A percentile compares a stretch with the other conserved stretches of the same genome.
These are phyloP conservation scores for Macropodus opercularis DNA, from an alignment of 2,797 vertebrate genomes.

Conservation along the genomic window DNA sequence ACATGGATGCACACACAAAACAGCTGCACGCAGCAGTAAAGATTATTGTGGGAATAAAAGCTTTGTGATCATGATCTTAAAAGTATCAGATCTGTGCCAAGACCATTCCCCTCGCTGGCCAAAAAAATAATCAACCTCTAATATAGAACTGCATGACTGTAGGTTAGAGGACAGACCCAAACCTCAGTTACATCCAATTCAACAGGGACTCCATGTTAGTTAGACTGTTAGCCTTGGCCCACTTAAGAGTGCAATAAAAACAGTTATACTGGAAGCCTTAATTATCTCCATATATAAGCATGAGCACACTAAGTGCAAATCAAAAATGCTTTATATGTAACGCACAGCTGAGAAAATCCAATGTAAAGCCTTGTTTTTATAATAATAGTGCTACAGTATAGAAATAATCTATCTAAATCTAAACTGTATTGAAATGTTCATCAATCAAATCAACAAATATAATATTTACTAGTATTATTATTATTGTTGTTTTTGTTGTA, in stretches of 20 bases:
- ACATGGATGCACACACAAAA: slow-evolving; percentile 48
- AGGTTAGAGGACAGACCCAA: slow-evolving; percentile 18
- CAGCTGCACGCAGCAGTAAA: slow-evolving; percentile 39
- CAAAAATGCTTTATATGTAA: too few relatives aligned
- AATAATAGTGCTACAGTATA: too few relatives aligned
- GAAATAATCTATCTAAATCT: too few relatives aligned
- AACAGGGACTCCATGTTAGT: slow-evolving; percentile 44
- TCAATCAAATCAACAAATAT: too few relatives aligned
- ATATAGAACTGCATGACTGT: slow-evolving; percentile 6
- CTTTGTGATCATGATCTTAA: slow-evolving; percentile 16
- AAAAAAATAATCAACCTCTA: slow-evolving; percentile 24
- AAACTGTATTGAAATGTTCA: too few relatives aligned
- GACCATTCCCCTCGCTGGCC: slow-evolving; percentile 11
- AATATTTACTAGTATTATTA: too few relatives aligned
- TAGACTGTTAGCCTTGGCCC: slow-evolving; percentile 66
- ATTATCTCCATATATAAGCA: slow-evolving; percentile 50
- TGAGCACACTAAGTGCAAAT: slow-evolving; percentile 16
- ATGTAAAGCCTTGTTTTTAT: too few relatives aligned
- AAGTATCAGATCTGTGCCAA: slow-evolving; percentile 21
- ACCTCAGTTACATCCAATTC: slow-evolving; percentile 24
- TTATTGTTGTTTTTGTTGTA: too few relatives aligned
- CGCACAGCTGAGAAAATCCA: too few relatives aligned
- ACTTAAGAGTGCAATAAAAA: slow-evolving; percentile 59
- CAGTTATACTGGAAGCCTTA: slow-evolving; percentile 52
- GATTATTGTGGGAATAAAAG: slow-evolving; percentile 19